Conservation (phyloP, 2,113 vertebrate species). For the Lichenostomus cassidix region DNA sequence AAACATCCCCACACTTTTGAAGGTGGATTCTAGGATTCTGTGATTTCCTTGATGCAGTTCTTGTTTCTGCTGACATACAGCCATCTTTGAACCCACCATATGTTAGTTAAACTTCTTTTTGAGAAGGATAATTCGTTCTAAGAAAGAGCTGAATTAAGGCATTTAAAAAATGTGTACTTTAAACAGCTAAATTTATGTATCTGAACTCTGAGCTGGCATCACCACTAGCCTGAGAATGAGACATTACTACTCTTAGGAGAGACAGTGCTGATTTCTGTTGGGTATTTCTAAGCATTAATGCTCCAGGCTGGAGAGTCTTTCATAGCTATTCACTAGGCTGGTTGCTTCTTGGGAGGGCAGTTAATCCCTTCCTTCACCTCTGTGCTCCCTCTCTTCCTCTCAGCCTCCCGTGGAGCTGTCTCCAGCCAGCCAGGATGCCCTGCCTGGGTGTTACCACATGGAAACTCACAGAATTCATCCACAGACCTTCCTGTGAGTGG, state of each 20-base stretch:
- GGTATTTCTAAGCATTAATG: slow-evolving; percentile 19
- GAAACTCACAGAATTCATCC: neutral
- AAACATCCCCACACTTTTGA: neutral
- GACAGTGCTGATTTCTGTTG: slow-evolving; percentile 9
- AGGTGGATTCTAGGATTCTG: neutral
- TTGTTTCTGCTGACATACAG: neutral
- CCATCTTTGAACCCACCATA: neutral
- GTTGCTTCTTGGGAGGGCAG: slow-evolving; percentile 16
- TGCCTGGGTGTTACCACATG: neutral
- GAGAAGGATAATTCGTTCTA: slow-evolving; percentile 8
- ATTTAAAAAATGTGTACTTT: neutral
- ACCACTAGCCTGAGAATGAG: neutral
- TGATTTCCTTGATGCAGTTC: neutral
- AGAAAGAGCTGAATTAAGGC: neutral
- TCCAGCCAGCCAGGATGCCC: neutral
- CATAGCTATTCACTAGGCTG: slow-evolving; percentile 8
- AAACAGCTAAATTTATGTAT: slow-evolving; percentile 16
- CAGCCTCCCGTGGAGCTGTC: neutral
- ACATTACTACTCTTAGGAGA: neutral
- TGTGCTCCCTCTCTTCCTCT: neutral
- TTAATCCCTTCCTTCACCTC: neutral
- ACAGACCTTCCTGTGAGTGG: neutral
- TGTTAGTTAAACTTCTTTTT: neutral
- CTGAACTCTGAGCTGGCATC: neutral
- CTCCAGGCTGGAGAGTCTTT: neutral